Evolutionary conservation across 2,113 vertebrate genomes (phyloP), one percentile per base, ranked within the genome.

Genomic region (Cynocephalus volans): DNA sequence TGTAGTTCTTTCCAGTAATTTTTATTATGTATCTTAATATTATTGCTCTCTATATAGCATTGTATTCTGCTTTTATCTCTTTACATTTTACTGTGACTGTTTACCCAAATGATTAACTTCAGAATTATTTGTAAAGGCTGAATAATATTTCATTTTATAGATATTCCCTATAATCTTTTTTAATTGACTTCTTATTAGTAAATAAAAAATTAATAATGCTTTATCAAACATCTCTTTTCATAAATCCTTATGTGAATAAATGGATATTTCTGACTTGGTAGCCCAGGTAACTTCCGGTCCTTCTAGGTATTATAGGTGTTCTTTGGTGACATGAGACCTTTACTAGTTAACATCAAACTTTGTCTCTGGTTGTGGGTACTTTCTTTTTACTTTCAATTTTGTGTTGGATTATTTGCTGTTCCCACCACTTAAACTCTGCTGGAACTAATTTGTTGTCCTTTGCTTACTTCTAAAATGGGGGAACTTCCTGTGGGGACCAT

Each of bases 31-130:
- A 14, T 58, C 77, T 58, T 41, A 26, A 58, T 88, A 64, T 83
- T 58, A 56, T n/a, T 91, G 8, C 21, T 90, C 24, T 56, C 17
- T 70, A 12, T 81, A 73, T 1, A 85, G 23, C 28, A 83, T 24
- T 75, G 33, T 54, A 52, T 95, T 85, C 12, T 52, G 1, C 8
- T 95, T 90, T 75, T 50, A 26, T 75, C 8, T 90, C 58, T 77
- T 62, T 23, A 14, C 28, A 90, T 81, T 75, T 89, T 95, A 48
- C 84, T 86, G 23, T 93, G 54, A 93, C n/a, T 79, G 10, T 90
- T 81, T 94, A 86, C 62, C 65, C 26, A 93, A 45, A n/a, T 67
- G 41, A 69, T 93, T 81, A 24, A 60, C 41, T 93, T 90, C 26
- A 67, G 86, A 50, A 79, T 45, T 85, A 52, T 65, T 92, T 95